Base-by-base conservation (phyloP, 2,888 invertebrate species). In the Drosophila histrio region DNA sequence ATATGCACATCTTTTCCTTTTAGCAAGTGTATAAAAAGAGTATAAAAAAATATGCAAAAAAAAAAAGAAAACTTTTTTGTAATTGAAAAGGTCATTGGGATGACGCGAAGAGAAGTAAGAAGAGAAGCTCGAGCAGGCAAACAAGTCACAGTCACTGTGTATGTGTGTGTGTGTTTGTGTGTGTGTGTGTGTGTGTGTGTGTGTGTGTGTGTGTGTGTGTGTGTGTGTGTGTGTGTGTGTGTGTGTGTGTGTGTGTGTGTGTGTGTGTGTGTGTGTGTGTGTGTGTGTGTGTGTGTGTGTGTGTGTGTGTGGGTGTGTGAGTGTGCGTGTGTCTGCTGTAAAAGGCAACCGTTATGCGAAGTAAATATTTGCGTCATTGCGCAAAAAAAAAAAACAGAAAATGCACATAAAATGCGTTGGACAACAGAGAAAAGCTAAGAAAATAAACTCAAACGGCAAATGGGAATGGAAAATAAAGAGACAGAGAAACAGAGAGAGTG, bases 331-430 rank as follows among this genome's bases (percentile, higher is more conserved):
- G 72, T 32, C 38, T 44, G 53, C 63, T 56, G 63, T 63, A 61
- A 66, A 57, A 75, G 61, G 72, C 77, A 62, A 74, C 71, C 57
- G 77, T 73, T 68, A 68, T 61, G 72, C 68, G 72, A 72, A 66
- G 74, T 69, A 80, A 79, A 77, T 81, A 79, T 79, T 79, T 79
- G 79, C 81, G 79, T 63, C 68, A 71, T 73, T 76, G 71, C 71
- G 58, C 69, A 78, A 76, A 66, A 69, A 74, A 46, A 36, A 58
- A 11, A 24, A 26, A 38, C 24, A 53, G 30, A 43, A 53, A 72
- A 47, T 70, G 60, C 60, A 60, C 53, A 60, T 53, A 38, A 61
- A 61, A 54, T 39, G 60, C 60, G 54, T 59, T 59, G 22, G 34
- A 13, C 41, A 53, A 49, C 50, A 41, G 44, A 46, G 44, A 53